Conservation (phyloP, 2,888 invertebrate genomes). For the Eilema sororculum region DNA sequence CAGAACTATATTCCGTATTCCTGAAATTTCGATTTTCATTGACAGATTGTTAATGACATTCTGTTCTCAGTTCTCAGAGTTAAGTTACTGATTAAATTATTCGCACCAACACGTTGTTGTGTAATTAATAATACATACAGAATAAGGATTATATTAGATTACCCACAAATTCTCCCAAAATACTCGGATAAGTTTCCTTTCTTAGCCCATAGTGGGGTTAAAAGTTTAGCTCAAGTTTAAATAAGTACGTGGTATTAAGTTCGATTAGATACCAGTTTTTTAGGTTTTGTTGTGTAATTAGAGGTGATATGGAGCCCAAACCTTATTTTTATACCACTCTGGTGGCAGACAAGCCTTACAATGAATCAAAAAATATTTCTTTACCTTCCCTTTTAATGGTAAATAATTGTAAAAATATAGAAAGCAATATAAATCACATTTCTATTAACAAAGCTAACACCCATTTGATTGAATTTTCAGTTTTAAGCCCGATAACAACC, state of each 20-base stretch:
- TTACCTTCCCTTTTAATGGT: too few species aligned
- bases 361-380: neutral
- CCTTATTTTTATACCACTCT: too few species aligned
- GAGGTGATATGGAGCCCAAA: too few species aligned
- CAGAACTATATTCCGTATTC: too few species aligned
- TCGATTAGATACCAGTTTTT: neutral
- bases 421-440: neutral
- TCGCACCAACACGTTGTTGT: neutral
- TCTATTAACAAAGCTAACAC: conserved; percentile 6
- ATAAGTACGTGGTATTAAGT: neutral
- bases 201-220: neutral
- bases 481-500: conserved; percentile 13
- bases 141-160: too few species aligned
- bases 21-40: too few species aligned
- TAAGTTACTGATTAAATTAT: neutral
- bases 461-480: conserved; percentile 28
- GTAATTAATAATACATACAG: neutral
- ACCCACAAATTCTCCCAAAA: too few species aligned
- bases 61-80: neutral
- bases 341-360: too few species aligned
- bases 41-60: too few species aligned
- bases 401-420: neutral
- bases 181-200: neutral
- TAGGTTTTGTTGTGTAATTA: neutral
- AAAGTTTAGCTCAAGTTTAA: neutral